These are phyloP conservation scores for Eilema depressum DNA, from an alignment of 2,888 invertebrate genomes.

Conservation along the genomic window DNA sequence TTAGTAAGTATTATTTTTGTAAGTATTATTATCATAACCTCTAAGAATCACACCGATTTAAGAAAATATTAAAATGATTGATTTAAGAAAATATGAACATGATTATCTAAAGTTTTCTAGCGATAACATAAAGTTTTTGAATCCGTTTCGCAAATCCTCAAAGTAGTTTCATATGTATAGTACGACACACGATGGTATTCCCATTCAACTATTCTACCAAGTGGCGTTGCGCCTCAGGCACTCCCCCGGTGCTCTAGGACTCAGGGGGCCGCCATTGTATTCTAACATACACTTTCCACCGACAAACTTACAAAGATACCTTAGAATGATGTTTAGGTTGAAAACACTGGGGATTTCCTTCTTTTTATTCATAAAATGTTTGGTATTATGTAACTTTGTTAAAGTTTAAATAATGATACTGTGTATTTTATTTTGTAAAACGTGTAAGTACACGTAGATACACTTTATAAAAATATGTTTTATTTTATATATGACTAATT, in stretches of 20 bases:
- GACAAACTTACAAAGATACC: conserved; percentile 43
- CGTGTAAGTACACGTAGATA: too few species aligned
- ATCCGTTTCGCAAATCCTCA: neutral
- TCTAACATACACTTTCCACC: conserved; percentile 53
- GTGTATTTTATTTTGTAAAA: neutral
- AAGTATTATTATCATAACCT: too few species aligned
- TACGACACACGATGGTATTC: conserved; percentile 39
- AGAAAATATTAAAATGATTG: neutral
- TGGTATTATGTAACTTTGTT: neutral
- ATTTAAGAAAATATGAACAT: neutral
- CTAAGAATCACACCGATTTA: neutral
- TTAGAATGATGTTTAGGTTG: conserved; percentile 47
- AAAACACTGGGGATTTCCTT: neutral
- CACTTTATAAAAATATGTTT: too few species aligned
- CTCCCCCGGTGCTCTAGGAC: conserved; percentile 49
- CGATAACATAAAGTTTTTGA: neutral
- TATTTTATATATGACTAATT: too few species aligned
- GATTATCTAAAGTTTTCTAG: neutral
- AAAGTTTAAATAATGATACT: neutral
- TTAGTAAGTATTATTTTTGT: too few species aligned
- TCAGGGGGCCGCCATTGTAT: conserved; percentile 56
- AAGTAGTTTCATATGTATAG: conserved; percentile 44
- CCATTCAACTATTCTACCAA: conserved; percentile 28
- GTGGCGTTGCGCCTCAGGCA: conserved; percentile 48
- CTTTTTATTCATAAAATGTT: neutral